Evolutionary conservation across 2,888 invertebrate species (phyloP), one percentile per base, ranked within the genome.

Genomic region (Parochlus steinenii): DNA sequence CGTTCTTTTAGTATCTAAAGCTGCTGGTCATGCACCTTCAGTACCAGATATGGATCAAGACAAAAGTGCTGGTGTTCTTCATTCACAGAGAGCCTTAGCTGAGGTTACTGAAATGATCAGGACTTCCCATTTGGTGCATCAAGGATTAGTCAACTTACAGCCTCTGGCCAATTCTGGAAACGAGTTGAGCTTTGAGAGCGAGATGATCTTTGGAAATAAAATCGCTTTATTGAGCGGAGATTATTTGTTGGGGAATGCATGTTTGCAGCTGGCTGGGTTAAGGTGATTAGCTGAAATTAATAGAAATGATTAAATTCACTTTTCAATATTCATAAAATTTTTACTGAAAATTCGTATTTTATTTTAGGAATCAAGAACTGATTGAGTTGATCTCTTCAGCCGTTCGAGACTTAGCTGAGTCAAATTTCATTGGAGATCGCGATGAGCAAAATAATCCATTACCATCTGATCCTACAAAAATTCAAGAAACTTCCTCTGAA

Each of bases 81-180:
- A 85, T 50, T 81, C 83, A 43, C 89, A 89, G 55, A 68, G 86
- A 39, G 81, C 80, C 3, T 58, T 93, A 33, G 92, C 92, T 0
- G 92, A 93, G 59, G 83, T 92, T n/a, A 86, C 86, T 0, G 93
- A 93, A 64, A 87, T 93, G 86, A 89, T 93, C 42, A 71, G 90
- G 30, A 90, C 90, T 1, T 85, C 90, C 14, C 82, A 87, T 54
- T 63, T 90, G 41, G 82, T 93, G 10, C 93, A 95, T 60, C 82
- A 77, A 53, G 83, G 76, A 4, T 65, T 92, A 39, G 81, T 90
- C 14, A 87, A 92, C 56, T 70, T 86, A 51, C 73, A 75, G 47
- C 65, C 69, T 2, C 51, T 61, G 24, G 60, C 62, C 0, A 61
- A 63, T 35, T 53, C 60, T 12, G 62, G 61, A 4, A 56, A 65